A percentile compares a stretch with the other conserved stretches of the same genome.
Conservation (phyloP, 2,113 vertebrate genomes). For the Sigmodon hispidus region DNA sequence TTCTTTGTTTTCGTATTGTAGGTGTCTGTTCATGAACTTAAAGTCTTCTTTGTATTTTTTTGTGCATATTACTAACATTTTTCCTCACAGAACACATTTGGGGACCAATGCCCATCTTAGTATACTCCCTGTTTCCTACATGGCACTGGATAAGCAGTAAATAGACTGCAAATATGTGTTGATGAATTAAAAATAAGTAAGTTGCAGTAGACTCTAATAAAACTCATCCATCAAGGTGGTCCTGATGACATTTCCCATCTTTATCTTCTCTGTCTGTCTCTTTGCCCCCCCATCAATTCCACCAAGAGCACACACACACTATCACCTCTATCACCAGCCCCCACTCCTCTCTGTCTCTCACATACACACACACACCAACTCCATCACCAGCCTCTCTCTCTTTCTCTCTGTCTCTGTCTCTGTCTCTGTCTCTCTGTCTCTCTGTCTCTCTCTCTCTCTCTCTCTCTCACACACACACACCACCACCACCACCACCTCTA, state of each 20-base stretch:
- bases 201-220: neutral
- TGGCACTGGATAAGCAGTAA: neutral
- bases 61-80: neutral
- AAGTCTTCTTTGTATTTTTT: neutral
- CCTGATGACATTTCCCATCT: neutral
- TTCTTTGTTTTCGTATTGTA: fast-evolving
- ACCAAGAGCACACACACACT: too few species aligned
- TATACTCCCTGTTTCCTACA: neutral
- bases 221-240: neutral
- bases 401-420: neutral
- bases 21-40: neutral
- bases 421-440: neutral
- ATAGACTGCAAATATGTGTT: neutral
- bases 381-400: neutral
- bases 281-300: too few species aligned
- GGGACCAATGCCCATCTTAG: neutral
- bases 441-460: neutral
- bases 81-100: neutral
- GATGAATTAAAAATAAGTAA: neutral
- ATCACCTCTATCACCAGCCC: too few species aligned
- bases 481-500: too few species aligned
- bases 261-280: neutral
- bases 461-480: neutral
- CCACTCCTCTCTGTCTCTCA: too few species aligned
- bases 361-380: too few species aligned